Percentiles rank a stretch among this genome's conserved stretches.
phyloP scores from a whole-genome alignment of 2,113 vertebrate genomes.

The Perca flavescens region DNA sequence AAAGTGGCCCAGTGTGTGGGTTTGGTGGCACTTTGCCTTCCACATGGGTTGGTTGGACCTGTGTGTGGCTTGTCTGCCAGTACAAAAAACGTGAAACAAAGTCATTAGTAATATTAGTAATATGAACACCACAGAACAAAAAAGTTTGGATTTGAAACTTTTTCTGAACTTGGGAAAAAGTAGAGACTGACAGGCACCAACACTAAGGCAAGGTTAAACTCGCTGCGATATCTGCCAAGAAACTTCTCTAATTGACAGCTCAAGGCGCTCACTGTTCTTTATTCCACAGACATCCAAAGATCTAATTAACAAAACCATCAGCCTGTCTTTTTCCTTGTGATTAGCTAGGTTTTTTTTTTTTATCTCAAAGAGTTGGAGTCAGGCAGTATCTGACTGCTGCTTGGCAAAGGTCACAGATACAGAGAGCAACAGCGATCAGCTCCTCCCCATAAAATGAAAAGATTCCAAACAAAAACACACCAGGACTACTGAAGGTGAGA shows the following conservation, averaged over 20 bases:
- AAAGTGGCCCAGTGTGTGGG: neutral
- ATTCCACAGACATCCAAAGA: constrained; percentile 50
- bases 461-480: constrained; percentile 14
- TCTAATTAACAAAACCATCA: constrained; percentile 74
- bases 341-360: constrained; percentile 46
- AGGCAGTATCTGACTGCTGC: constrained; percentile 52
- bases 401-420: constrained; percentile 59
- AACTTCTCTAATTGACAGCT: constrained; percentile 53
- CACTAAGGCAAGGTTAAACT: constrained; percentile 52
- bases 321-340: constrained; percentile 50
- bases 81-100: neutral
- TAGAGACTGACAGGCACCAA: neutral
- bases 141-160: constrained; percentile 34
- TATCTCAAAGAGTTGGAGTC: constrained; percentile 53
- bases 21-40: neutral
- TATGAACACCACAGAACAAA: neutral
- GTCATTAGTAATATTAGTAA: neutral
- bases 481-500: constrained; percentile 33
- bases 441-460: constrained; percentile 17
- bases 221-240: constrained; percentile 32
- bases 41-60: constrained; percentile 6
- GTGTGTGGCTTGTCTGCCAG: neutral
- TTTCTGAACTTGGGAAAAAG: constrained; percentile 21
- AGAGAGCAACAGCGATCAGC: constrained; percentile 25
- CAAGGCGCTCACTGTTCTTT: constrained; percentile 44